Percentiles rank a stretch among this genome's conserved stretches.
phyloP scores from a whole-genome alignment of 2,797 vertebrate genomes.

The Poecilia wingei region DNA sequence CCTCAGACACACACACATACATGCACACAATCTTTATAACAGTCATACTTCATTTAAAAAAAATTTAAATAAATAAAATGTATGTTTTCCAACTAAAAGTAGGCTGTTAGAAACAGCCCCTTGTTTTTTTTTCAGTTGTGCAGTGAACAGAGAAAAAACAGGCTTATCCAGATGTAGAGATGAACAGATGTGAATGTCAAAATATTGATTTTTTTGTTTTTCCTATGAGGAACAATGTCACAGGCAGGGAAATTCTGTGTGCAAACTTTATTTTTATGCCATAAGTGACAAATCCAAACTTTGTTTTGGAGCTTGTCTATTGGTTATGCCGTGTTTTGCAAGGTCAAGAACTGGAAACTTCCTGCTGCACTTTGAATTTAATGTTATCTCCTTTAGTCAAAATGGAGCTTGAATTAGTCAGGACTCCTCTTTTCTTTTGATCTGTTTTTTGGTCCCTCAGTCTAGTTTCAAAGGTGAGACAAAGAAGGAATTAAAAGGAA shows the following conservation, averaged over 20 bases:
- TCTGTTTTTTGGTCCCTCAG: constrained; percentile 23
- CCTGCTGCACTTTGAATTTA: constrained; percentile 20
- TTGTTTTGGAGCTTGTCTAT: not conserved
- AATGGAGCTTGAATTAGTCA: constrained; percentile 31
- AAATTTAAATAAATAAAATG: not conserved
- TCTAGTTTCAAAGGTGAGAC: constrained; percentile 10
- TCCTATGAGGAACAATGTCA: constrained; percentile 16
- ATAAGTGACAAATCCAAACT: constrained; percentile 8
- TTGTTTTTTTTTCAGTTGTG: constrained; percentile 7
- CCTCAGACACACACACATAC: not conserved
- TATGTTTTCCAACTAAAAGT: not conserved
- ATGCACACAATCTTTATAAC: not conserved
- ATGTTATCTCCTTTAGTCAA: constrained; percentile 21
- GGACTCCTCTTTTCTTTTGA: constrained; percentile 25
- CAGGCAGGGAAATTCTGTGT: constrained; percentile 13
- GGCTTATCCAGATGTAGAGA: constrained; percentile 12
- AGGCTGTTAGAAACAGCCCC: constrained; percentile 6
- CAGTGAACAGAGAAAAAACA: constrained; percentile 18
- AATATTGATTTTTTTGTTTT: constrained; percentile 27
- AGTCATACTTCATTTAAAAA: not conserved
- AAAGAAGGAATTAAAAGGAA: constrained; percentile 21
- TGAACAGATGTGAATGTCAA: constrained; percentile 51
- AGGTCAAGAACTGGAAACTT: constrained; percentile 12
- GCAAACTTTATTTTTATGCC: constrained; percentile 19
- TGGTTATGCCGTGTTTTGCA: constrained; percentile 10